Conservation (phyloP, 2,888 invertebrate genomes). For the Pheosia tremula region DNA sequence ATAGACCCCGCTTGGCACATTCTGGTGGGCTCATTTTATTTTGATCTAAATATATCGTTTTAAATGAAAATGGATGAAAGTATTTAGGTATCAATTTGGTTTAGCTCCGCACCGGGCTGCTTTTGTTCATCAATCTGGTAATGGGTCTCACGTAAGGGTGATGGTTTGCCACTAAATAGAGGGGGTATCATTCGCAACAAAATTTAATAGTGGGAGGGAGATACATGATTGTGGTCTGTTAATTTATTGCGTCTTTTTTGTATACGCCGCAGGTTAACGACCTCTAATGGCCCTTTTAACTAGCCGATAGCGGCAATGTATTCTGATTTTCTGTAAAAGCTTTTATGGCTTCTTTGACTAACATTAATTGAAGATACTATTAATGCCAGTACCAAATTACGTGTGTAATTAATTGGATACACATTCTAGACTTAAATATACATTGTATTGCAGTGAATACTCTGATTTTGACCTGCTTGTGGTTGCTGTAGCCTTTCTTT, state of each 20-base stretch:
- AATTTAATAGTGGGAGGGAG: conserved; percentile 63
- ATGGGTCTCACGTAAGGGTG: conserved; percentile 40
- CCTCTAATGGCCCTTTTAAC: conserved; percentile 75
- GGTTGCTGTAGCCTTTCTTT: no score
- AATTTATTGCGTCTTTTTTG: conserved; percentile 82
- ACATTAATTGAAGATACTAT: conserved; percentile 1
- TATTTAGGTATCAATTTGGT: no score
- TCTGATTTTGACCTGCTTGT: no score
- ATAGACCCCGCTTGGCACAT: no score
- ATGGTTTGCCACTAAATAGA: conserved; percentile 45
- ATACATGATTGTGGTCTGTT: conserved; percentile 67
- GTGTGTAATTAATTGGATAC: background rate
- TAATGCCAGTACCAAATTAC: background rate
- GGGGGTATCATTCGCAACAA: conserved; percentile 49
- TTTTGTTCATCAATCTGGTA: conserved; percentile 41
- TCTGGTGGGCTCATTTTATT: no score
- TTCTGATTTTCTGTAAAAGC: conserved; percentile 16
- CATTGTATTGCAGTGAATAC: no score
- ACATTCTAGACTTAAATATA: no score
- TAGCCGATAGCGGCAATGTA: conserved; percentile 54
- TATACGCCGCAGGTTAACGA: conserved; percentile 68
- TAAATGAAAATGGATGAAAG: no score
- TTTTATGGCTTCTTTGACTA: conserved; percentile 1
- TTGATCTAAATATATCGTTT: no score
- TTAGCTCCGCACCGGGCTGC: background rate